Percentiles rank a stretch among this genome's conserved stretches.
These are phyloP conservation scores for Gavia stellata DNA, from an alignment of 2,113 vertebrate species.

Conservation along the genomic window DNA sequence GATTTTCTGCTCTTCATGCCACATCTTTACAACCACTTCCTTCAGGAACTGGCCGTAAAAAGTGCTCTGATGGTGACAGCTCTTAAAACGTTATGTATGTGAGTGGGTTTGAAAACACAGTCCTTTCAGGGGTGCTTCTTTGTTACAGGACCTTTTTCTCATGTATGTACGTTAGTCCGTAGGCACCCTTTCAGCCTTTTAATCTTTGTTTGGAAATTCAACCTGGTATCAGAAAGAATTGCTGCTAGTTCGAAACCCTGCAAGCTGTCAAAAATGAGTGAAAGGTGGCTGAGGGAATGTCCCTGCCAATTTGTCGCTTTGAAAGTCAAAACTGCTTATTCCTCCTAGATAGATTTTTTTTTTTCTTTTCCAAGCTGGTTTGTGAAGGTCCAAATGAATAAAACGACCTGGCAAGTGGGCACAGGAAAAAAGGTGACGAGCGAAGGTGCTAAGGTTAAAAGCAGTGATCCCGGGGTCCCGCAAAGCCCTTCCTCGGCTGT, in stretches of 20 bases:
- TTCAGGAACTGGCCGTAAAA: conserved; percentile 42
- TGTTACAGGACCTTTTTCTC: neutral
- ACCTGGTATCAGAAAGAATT: neutral
- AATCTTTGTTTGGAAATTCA: neutral
- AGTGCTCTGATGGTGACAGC: conserved; percentile 42
- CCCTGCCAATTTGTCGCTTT: neutral
- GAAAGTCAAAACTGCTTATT: neutral
- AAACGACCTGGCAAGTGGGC: neutral
- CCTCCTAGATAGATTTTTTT: neutral
- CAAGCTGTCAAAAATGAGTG: neutral
- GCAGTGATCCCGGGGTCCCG: neutral
- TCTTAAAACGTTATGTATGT: conserved; percentile 41
- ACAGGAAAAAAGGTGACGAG: neutral
- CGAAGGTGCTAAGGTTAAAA: neutral
- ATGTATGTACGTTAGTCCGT: neutral
- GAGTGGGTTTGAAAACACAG: conserved; percentile 2
- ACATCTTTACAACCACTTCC: conserved; percentile 62
- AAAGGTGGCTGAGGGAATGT: neutral
- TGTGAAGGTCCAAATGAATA: neutral
- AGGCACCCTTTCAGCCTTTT: neutral
- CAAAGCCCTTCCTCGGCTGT: neutral
- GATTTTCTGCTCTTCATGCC: conserved; percentile 11
- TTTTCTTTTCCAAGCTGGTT: neutral
- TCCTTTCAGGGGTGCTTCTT: neutral
- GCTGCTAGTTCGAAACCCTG: neutral